These are phyloP conservation scores for Lypha dubia DNA, from an alignment of 2,888 invertebrate species.

Conservation along the genomic window DNA sequence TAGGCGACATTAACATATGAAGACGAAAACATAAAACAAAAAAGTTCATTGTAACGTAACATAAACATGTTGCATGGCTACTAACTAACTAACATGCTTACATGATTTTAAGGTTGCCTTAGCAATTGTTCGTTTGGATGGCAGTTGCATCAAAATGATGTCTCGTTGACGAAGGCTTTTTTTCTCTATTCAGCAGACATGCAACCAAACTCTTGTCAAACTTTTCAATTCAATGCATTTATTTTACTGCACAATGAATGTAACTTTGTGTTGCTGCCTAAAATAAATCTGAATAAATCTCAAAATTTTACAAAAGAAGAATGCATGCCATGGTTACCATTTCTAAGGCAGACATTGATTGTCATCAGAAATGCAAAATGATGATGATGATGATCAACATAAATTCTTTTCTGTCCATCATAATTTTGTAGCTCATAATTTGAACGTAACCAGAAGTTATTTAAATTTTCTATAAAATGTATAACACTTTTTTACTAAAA, in stretches of 20 bases:
- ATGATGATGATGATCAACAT: slow-evolving; percentile 32
- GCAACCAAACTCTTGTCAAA: slow-evolving; percentile 62
- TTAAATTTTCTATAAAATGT: slow-evolving; percentile 25
- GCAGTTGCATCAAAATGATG: slow-evolving; percentile 49
- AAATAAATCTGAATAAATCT: slow-evolving; percentile 46
- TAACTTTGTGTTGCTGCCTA: slow-evolving; percentile 44
- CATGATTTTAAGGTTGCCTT: slow-evolving; percentile 18
- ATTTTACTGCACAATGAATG: slow-evolving; percentile 42
- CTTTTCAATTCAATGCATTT: slow-evolving; percentile 62
- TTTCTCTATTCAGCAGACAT: slow-evolving; percentile 43
- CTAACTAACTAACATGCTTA: slow-evolving; percentile 16
- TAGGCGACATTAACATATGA: slow-evolving; percentile 72
- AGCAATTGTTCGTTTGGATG: slow-evolving; percentile 26
- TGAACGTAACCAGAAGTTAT: slow-evolving; percentile 43
- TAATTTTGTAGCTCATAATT: slow-evolving; percentile 7
- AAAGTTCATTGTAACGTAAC: slow-evolving; percentile 47
- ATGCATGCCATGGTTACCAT: slow-evolving; percentile 10
- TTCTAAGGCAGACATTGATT: slow-evolving; percentile 36
- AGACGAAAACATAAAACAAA: too few relatives aligned
- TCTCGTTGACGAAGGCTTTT: slow-evolving; percentile 63
- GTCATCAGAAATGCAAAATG: slow-evolving; percentile 40
- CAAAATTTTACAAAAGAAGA: neutral
- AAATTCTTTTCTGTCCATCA: neutral
- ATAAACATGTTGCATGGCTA: slow-evolving; percentile 52
- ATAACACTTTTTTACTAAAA: neutral